These are phyloP conservation scores for Selene dorsalis DNA, from an alignment of 2,797 vertebrate genomes.

Conservation along the genomic window DNA sequence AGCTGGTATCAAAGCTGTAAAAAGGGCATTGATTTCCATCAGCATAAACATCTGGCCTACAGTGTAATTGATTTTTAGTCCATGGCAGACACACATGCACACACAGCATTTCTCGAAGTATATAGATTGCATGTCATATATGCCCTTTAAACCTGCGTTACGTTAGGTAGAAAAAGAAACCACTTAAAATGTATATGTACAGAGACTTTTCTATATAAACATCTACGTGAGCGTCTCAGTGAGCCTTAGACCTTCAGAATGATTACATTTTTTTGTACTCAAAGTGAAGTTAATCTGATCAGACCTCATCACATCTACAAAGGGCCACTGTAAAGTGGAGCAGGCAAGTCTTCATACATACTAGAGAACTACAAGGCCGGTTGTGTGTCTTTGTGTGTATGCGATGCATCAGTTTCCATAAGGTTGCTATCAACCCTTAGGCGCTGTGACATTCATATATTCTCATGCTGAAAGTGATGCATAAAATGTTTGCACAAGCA, in stretches of 20 bases:
- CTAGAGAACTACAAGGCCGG: not conserved
- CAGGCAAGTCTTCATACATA: not conserved
- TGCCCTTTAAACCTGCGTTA: conserved; percentile 23
- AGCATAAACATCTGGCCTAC: conserved; percentile 67
- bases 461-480: conserved; percentile 18
- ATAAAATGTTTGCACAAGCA: not conserved
- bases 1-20: conserved; percentile 47
- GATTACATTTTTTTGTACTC: conserved; percentile 6
- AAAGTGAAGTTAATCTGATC: not conserved
- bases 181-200: conserved; percentile 8
- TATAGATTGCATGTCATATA: conserved; percentile 44
- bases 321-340: not conserved
- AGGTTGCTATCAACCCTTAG: conserved; percentile 32
- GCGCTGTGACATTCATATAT: conserved; percentile 27
- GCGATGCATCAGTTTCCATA: conserved; percentile 23
- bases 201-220: conserved; percentile 11
- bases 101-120: conserved; percentile 35
- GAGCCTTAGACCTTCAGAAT: not conserved
- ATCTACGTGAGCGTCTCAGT: not conserved
- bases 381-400: not conserved
- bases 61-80: conserved; percentile 70
- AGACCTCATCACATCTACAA: not conserved
- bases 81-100: conserved; percentile 19
- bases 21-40: conserved; percentile 75
- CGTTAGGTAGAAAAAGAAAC: conserved; percentile 1